A percentile compares a stretch with the other conserved stretches of the same genome.
phyloP scores from a whole-genome alignment of 2,797 vertebrate species.

The Enteromius unitaeniatus region DNA sequence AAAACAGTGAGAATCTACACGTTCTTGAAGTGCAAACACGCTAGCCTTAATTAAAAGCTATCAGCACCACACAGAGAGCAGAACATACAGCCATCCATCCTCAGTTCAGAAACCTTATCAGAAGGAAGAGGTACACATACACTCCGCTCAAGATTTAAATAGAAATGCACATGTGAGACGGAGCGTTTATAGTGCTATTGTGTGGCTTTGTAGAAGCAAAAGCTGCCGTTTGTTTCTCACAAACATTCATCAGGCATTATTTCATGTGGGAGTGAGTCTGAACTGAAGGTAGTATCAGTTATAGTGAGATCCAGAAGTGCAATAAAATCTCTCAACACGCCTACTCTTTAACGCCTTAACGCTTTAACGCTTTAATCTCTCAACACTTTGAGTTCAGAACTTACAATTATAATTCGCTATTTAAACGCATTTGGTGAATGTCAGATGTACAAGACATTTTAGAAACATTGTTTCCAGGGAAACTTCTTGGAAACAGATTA shows the following conservation, averaged over 20 bases:
- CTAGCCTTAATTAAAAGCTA: constrained; percentile 48
- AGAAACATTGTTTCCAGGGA: constrained; percentile 22
- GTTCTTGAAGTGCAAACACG: constrained; percentile 26
- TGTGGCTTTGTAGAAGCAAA: constrained; percentile 30
- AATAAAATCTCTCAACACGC: constrained; percentile 74
- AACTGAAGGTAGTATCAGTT: constrained; percentile 69
- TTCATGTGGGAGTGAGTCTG: constrained; percentile 66
- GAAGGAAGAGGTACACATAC: constrained; percentile 4
- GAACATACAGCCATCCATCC: constrained; percentile 7
- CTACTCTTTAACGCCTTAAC: constrained; percentile 75
- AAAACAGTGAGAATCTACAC: constrained; percentile 23
- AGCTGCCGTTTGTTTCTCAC: constrained; percentile 41
- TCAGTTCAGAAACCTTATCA: constrained; percentile 5
- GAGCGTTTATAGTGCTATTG: constrained; percentile 17
- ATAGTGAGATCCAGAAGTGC: constrained; percentile 67
- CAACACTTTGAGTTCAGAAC: constrained; percentile 37
- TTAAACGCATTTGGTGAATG: background rate
- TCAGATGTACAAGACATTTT: background rate
- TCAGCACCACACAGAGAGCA: constrained; percentile 30
- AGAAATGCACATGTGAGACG: constrained; percentile 29
- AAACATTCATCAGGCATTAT: constrained; percentile 62
- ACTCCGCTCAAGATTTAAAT: constrained; percentile 11
- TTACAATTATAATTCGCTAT: constrained; percentile 30
- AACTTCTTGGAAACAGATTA: background rate
- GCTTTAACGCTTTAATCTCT: constrained; percentile 62